Evolutionary conservation across 53 echinoderm and acorn worm species (phyloP), one percentile per base, ranked within the genome.

Genomic region (Patiria pectinifera): DNA sequence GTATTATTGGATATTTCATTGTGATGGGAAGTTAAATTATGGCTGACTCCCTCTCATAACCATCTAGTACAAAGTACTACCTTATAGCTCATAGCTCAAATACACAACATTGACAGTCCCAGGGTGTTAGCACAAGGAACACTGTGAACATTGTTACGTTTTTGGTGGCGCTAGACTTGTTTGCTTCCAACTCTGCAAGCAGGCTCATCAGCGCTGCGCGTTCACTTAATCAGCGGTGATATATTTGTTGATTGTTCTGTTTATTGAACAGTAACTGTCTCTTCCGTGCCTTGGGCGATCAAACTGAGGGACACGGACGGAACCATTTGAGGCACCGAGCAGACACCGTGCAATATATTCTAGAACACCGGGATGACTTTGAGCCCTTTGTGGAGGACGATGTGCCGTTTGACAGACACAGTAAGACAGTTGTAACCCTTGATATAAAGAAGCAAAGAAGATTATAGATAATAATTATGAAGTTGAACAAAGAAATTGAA

Each of bases 371-470:
- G 22, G 94, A 89, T 11, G 92, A 95, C 85, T 95, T 99, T 94
- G 99, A 99, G 71, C 99, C 99, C 5, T 99, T 99, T 63, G 97
- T 99, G 78, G 99, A 99, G 45, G 99, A 99, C 81, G 96, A 99
- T 80, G 92, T 96, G 11, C 95, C 99, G 60, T 99, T 99, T 95
- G 96, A 97, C 78, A 97, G 93, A 92, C 95, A 99, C 86, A 80
- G 99, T 99, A 72, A 94, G 96, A 80, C 66, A 78, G 35, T 35
- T 35, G 35, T 35, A 53, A 53, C 53, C 53, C 53, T 53, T 53
- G 53, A 53, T 5, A 53, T 53, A 53, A 53, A 53, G 8, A 53
- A 53, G 53, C 53, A 53, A 53, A 53, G 53, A 53, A 53, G 0
- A 53, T 53, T 5, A 8, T 53, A 53, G 53, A 53, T 6, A 53